These are phyloP conservation scores for Fregetta grallaria DNA, from an alignment of 2,113 vertebrate genomes.

Conservation along the genomic window DNA sequence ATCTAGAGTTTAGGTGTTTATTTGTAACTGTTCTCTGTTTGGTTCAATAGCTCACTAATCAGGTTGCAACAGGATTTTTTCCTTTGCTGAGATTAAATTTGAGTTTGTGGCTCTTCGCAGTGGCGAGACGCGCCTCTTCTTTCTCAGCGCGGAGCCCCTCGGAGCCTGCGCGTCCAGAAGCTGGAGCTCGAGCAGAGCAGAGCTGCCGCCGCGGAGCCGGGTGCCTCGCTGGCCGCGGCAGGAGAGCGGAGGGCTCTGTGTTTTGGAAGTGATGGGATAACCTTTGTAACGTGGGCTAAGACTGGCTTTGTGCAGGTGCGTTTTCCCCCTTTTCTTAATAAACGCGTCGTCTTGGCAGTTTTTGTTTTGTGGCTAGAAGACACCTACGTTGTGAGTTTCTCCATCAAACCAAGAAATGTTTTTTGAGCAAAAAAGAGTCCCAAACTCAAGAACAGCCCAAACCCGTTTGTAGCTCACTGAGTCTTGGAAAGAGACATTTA, in stretches of 20 bases:
- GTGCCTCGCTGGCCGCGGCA: neutral
- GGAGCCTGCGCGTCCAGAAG: fast-evolving
- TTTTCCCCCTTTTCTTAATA: neutral
- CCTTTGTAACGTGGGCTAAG: neutral
- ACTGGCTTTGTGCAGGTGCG: fast-evolving
- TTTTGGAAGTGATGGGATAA: fast-evolving
- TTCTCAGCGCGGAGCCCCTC: neutral
- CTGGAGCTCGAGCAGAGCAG: neutral
- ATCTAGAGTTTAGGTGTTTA: fast-evolving
- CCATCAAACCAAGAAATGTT: neutral
- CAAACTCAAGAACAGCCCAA: neutral
- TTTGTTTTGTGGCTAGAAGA: neutral
- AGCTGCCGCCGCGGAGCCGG: neutral
- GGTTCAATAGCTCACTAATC: fast-evolving
- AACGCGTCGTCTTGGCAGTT: fast-evolving
- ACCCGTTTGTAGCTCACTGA: fast-evolving
- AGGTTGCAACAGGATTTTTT: fast-evolving
- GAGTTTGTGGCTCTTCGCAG: neutral
- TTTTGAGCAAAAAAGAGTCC: neutral
- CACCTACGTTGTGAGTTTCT: fast-evolving
- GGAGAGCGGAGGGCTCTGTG: no score
- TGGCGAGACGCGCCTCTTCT: no score
- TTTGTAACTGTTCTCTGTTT: no score
- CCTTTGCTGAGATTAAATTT: fast-evolving
- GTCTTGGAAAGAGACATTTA: fast-evolving